Percentiles rank a stretch among this genome's conserved stretches.
phyloP scores from a whole-genome alignment of 2,113 vertebrate genomes.

The Scytalopus superciliaris region DNA sequence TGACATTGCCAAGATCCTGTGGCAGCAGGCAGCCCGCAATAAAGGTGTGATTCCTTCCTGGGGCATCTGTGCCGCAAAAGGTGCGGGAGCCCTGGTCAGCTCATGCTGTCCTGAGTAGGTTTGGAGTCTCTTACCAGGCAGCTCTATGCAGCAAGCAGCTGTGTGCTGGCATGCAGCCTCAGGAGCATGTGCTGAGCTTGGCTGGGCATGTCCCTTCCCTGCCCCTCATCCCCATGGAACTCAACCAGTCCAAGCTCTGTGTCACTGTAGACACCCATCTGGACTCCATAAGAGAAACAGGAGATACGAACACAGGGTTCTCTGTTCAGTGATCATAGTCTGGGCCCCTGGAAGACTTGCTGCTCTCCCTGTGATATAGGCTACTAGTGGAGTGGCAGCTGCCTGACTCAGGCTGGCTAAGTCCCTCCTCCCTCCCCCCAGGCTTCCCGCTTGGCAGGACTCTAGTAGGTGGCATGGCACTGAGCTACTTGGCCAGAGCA shows the following conservation, averaged over 20 bases:
- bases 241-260: not conserved
- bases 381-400: not conserved
- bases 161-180: not conserved
- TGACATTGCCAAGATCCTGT: constrained; percentile 88
- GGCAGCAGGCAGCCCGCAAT: constrained; percentile 90
- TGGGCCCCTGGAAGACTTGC: not conserved
- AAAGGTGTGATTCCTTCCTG: constrained; percentile 81
- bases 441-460: constrained; percentile 14
- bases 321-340: not conserved
- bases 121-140: constrained; percentile 17
- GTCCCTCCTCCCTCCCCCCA: not conserved
- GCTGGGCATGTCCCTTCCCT: not conserved
- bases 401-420: not conserved
- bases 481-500: not conserved
- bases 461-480: not conserved
- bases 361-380: not conserved
- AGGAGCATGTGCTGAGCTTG: constrained; percentile 34
- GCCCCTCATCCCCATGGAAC: not conserved
- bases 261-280: not conserved
- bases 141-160: not conserved
- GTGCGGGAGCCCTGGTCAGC: constrained; percentile 48
- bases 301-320: not conserved
- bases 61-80: constrained; percentile 35
- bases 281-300: not conserved
- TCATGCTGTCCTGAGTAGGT: constrained; percentile 36